A percentile compares a stretch with the other conserved stretches of the same genome.
Evolutionary conservation across 2,113 vertebrate species (phyloP).

Genomic region (Oriolus oriolus): DNA sequence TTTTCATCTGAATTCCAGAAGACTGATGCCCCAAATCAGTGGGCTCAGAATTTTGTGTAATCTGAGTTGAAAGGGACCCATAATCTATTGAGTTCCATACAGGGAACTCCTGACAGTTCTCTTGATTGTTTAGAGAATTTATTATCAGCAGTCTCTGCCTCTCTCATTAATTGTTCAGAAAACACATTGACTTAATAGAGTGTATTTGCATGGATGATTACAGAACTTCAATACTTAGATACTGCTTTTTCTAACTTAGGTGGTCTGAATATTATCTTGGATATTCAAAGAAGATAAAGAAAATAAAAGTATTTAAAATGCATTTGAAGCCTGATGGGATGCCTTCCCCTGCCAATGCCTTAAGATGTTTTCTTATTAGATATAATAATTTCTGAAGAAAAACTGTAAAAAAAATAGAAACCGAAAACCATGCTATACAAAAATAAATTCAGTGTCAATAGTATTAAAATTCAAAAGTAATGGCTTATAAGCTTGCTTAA

Average conservation of each 20-base stretch:
- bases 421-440: background rate
- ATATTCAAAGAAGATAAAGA: background rate
- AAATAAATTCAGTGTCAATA: background rate
- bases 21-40: background rate
- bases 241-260: background rate
- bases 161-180: background rate
- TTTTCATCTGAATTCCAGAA: background rate
- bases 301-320: background rate
- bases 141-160: background rate
- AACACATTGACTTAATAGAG: background rate
- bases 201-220: background rate
- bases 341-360: background rate
- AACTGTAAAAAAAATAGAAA: background rate
- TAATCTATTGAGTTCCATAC: background rate
- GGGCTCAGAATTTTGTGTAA: background rate
- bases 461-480: background rate
- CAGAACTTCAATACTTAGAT: background rate
- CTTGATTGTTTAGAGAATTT: background rate
- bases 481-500: background rate
- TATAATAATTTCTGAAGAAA: background rate
- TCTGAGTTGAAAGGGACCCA: background rate
- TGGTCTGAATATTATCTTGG: background rate
- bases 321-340: background rate
- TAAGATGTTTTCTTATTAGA: background rate
- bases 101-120: background rate